Base-by-base conservation (phyloP, 2,113 vertebrate genomes). In the Cebus imitator region DNA sequence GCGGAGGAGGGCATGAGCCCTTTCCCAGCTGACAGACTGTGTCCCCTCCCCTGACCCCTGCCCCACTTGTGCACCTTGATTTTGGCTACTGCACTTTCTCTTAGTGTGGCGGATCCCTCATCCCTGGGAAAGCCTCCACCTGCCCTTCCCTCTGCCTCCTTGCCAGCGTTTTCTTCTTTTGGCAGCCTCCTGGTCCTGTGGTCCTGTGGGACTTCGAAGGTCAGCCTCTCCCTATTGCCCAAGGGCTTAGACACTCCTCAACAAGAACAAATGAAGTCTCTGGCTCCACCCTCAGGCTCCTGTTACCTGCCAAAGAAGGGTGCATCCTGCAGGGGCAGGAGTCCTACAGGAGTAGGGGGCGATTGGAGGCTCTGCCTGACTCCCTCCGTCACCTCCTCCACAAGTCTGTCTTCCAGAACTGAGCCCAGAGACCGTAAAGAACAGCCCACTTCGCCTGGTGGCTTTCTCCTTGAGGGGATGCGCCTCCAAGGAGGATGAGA, bases 361-460 rank as follows among this genome's bases (percentile, higher is more conserved):
- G 45, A 37, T 48, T 25, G 16, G 35, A 70, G 7, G 17, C 64
- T 68, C 30, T 32, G 50, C 14, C 14, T 45, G 61, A 21, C 3
- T 6, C 6, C 18, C 2, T 1, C 9, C 10, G 0, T 21, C 70
- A 37, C n/a, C 23, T 40, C 40, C 21, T 27, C 6, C 21, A 12
- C 20, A 8, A 45, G 12, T 35, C 79, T 21, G 40, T 20, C 66
- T 45, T 50, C 20, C 0, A 48, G 55, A 30, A 48, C 20, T 58
- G 30, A 83, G 32, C 40, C 27, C 50, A 20, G 66, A 73, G 66
- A 30, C 16, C 16, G 32, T 0, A 21, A 25, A 58, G 43, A 21
- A 35, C 10, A 9, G 55, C 9, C 6, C n/a, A 1, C 43, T 48
- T 20, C 13, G 43, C 12, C 64, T 66, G 11, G 45, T 2, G 10